Conservation (phyloP, 2,888 invertebrate genomes). For the Gymnocheta viridis region DNA sequence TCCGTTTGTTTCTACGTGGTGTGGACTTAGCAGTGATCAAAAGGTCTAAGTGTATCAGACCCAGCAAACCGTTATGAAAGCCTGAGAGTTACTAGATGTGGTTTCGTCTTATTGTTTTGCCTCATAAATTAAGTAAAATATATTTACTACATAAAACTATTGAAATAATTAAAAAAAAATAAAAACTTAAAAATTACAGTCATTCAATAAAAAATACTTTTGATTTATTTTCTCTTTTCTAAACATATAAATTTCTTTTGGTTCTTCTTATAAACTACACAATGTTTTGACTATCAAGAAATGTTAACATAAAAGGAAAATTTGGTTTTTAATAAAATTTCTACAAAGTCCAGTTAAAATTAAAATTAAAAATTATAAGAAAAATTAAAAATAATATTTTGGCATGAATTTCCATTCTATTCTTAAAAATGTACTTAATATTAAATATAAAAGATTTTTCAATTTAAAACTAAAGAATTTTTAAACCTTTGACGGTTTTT, state of each 20-base stretch:
- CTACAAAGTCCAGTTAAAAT: not conserved
- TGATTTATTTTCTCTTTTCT: slow-evolving; percentile 18
- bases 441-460: slow-evolving; percentile 35
- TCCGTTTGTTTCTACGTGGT: no score
- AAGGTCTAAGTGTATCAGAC: no score
- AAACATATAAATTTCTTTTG: slow-evolving; percentile 31
- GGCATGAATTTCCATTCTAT: not conserved
- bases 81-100: no score
- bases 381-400: not conserved
- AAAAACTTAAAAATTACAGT: not conserved
- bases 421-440: slow-evolving; percentile 7
- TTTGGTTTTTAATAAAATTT: not conserved
- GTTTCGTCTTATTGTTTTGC: no score
- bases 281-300: slow-evolving; percentile 26
- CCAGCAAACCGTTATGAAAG: no score
- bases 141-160: no score
- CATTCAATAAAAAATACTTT: slow-evolving; percentile 40
- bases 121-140: no score
- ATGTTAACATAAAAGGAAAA: not conserved
- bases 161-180: not conserved
- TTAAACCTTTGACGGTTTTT: slow-evolving; percentile 77
- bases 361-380: not conserved
- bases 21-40: no score
- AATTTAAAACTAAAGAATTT: slow-evolving; percentile 69
- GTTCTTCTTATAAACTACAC: slow-evolving; percentile 23